phyloP scores from a whole-genome alignment of 1,140 invertebrate genomes.

The Caenorhabditis brenneri region DNA sequence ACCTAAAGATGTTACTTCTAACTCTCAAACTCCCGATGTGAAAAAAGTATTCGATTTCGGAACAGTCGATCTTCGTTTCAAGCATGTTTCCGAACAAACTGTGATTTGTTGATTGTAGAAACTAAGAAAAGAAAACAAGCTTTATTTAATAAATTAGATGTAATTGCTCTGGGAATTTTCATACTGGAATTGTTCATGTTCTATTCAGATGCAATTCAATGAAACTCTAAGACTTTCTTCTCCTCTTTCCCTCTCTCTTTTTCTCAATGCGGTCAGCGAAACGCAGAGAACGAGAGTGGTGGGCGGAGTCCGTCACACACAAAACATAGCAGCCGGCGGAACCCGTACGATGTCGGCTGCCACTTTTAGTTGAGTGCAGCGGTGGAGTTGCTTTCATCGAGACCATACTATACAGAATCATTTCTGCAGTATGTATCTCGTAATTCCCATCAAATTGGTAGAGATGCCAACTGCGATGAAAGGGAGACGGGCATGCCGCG shows the following conservation, averaged over 20 bases:
- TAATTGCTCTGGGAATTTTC: too few relatives aligned
- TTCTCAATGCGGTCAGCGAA: not conserved
- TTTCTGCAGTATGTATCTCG: slow-evolving; percentile 49
- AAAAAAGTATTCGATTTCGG: not conserved
- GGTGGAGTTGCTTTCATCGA: not conserved
- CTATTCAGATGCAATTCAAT: not conserved
- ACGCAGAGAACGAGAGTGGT: not conserved
- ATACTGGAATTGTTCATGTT: not conserved
- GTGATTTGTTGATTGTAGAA: not conserved
- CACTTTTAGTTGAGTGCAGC: not conserved
- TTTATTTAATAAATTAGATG: too few relatives aligned
- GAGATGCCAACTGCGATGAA: slow-evolving; percentile 44
- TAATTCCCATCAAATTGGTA: slow-evolving; percentile 42
- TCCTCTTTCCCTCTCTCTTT: too few relatives aligned
- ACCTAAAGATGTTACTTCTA: not conserved
- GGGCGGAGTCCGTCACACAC: not conserved
- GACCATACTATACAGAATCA: slow-evolving; percentile 52
- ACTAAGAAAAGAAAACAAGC: too few relatives aligned
- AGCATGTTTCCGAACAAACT: not conserved
- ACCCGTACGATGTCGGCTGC: slow-evolving; percentile 12
- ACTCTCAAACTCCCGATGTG: not conserved
- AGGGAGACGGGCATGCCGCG: slow-evolving; percentile 39
- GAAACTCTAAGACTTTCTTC: not conserved
- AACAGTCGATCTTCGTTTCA: slow-evolving; percentile 4
- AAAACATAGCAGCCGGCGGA: not conserved